Evolutionary conservation across 2,888 invertebrate species (phyloP), one percentile per base, ranked within the genome.

Genomic region (Oligia fasciuncula): DNA sequence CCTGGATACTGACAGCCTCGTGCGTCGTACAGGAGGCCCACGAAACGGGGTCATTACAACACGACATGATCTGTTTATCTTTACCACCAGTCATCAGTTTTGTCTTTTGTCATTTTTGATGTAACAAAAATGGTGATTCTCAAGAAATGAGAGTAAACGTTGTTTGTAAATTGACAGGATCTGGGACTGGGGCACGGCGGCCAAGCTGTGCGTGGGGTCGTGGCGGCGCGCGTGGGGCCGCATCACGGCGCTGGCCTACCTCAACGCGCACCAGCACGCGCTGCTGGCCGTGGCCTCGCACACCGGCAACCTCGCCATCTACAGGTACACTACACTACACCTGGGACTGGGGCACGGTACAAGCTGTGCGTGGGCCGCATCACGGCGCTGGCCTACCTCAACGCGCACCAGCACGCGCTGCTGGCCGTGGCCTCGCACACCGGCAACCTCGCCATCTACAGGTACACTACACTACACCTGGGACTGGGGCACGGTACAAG

Each of bases 231-330:
- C 87, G 91, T 94, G 89, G 85, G 97, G 98, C 23, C 97, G 98
- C 86, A 98, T 99, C 77, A 98, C 99, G 11, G 97, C 98, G 76
- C 97, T 99, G 81, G 98, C 99, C 90, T 99, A 99, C 96, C 96
- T 99, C 63, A 99, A 99, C 96, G 97, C 98, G 71, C 99, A 99
- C 93, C 98, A 98, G 91, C 97, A 97, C 73, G 97, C 98, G 43
- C 96, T 99, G 88, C 95, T 98, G 70, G 97, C 98, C 96, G 97
- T 97, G 68, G 98, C 98, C 49, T 97, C 98, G 74, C 98, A 98
- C 94, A 98, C 98, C 92, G 99, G 99, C 62, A 97, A 98, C 79
- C 97, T 99, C 49, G 97, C 98, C 91, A 93, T 99, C 46, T 99
- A 98, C 97, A 80, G 95, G 93, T 65, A 65, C 40, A 19, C 35